Conservation (phyloP, 2,113 vertebrate genomes). For the Grantiella picta region DNA sequence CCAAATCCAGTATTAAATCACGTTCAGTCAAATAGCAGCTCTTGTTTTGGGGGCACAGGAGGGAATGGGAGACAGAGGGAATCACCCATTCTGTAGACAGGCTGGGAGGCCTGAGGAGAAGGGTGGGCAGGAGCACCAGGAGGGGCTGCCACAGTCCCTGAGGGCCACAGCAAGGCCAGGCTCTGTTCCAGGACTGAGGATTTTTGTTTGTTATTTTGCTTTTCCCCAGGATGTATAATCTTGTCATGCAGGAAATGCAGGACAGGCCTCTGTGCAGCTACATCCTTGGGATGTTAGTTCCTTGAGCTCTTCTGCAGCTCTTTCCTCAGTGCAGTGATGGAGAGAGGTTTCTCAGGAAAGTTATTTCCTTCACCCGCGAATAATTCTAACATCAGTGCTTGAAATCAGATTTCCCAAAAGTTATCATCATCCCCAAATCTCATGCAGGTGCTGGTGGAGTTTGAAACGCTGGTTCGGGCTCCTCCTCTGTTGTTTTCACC, state of each 20-base stretch:
- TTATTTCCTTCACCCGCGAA: background rate
- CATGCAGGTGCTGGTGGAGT: background rate
- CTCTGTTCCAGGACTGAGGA: fast-evolving
- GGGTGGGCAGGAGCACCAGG: fast-evolving
- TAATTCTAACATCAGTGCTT: background rate
- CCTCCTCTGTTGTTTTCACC: fast-evolving
- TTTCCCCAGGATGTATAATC: background rate
- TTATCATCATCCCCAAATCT: background rate
- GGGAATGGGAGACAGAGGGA: background rate
- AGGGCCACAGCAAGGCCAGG: no score
- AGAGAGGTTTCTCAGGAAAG: background rate
- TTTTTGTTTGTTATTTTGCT: background rate
- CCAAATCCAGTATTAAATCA: background rate
- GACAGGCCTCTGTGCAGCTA: fast-evolving
- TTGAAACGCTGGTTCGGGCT: background rate
- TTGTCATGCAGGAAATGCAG: background rate
- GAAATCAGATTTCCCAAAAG: background rate
- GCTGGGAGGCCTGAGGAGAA: fast-evolving
- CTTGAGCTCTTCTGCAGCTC: background rate
- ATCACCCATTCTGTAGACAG: fast-evolving
- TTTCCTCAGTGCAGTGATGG: fast-evolving
- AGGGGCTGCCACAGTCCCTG: background rate
- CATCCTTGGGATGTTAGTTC: background rate
- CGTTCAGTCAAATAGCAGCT: background rate
- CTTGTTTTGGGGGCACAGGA: fast-evolving